Evolutionary conservation across 37 sponge, comb jelly and placozoan species (phyloP), one percentile per base, ranked within the genome.

Genomic region (Halisarca cf. caerulea): DNA sequence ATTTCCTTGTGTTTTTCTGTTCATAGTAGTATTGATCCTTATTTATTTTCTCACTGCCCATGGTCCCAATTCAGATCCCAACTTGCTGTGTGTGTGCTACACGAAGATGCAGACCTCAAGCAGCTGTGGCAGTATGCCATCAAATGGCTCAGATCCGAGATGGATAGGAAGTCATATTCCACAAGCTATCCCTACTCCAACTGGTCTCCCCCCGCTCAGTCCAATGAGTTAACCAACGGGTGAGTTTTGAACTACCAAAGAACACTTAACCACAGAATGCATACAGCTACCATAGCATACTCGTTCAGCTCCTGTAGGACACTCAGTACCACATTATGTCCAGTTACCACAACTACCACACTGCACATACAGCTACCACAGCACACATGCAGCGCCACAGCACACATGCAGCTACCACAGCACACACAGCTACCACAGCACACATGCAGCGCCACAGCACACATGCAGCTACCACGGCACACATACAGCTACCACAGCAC

Each of bases 171-270:
- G 21, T 41, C 85, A 0, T 75, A 66, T 33, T 68, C 84, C 61
- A 54, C 81, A 23, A 77, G 45, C 21, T 94, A 94, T 54, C 81
- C 68, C 37, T 91, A 94, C 59, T 40, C 92, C 55, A 75, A 86
- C n/a, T 94, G 90, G 95, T 94, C 93, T 35, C 93, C 95, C n/a
- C 93, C 95, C 45, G 95, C 87, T 32, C 95, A 94, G 70, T 91
- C 94, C 32, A 91, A 91, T 59, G 95, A 94, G 55, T 80, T 88
- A 1, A 89, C 93, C 53, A 89, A 91, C 86, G 87, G 93, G 93
- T 94, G 47, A 62, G 64, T 14, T 11, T 47, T 6, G 9, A 47
- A n/a, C n/a, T n/a, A n/a, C n/a, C n/a, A n/a, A n/a, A 6, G 51
- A 6, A 47, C 51, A 47, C 51, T 14, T 11, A 47, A 47, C 51